phyloP scores from a whole-genome alignment of 2,888 invertebrate genomes.

The Candidula unifasciata region DNA sequence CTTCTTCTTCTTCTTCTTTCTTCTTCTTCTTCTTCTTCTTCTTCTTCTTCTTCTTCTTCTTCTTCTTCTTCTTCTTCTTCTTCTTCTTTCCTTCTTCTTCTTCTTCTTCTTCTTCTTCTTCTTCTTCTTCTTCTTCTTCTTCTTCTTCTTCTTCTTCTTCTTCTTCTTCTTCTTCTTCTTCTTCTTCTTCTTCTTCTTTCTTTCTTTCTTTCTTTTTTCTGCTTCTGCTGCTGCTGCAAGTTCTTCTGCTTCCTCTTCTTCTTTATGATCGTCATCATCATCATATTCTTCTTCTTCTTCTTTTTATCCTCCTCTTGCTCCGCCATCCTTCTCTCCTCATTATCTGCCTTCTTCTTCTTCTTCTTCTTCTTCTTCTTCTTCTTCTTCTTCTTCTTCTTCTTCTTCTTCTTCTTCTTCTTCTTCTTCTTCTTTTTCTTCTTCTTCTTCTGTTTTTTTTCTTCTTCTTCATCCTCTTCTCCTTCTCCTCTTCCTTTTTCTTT shows the following conservation, averaged over 20 bases:
- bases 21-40: background rate
- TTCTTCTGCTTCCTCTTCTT: background rate
- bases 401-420: background rate
- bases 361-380: no score
- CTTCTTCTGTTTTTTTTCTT: no score
- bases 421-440: no score
- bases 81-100: background rate
- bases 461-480: no score
- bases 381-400: background rate
- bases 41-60: background rate
- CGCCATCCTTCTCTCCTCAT: background rate
- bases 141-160: constrained; percentile 14
- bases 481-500: no score
- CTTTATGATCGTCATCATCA: background rate
- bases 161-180: constrained; percentile 11
- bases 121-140: constrained; percentile 13
- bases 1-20: background rate
- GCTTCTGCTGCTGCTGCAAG: background rate
- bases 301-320: no score
- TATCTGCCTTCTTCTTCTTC: background rate
- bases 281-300: no score
- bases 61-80: background rate
- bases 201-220: background rate
- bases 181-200: background rate
- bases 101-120: constrained; percentile 15